Percentiles rank a stretch among this genome's conserved stretches.
Conservation (phyloP, 1,140 invertebrate species). For the Trialeurodes vaporariorum region DNA sequence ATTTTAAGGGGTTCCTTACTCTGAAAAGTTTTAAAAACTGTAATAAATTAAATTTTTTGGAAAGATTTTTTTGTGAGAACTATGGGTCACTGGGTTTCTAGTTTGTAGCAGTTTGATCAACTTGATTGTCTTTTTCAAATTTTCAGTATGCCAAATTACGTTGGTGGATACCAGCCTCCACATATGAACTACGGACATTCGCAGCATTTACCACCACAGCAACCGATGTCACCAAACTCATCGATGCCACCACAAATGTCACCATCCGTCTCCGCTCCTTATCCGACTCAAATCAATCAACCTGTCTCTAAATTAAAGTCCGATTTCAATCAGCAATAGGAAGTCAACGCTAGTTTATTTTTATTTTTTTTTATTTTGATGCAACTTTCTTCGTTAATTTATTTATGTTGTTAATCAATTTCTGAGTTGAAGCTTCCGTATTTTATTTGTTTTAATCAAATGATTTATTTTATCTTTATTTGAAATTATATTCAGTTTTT, state of each 20-base stretch:
- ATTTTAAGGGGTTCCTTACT: no score
- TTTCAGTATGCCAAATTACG: background rate
- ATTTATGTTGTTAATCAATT: background rate
- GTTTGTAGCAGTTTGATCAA: background rate
- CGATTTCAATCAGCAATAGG: background rate
- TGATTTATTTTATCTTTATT: background rate
- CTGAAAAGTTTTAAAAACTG: background rate
- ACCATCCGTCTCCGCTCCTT: background rate
- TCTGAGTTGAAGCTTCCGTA: background rate
- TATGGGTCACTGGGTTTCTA: background rate
- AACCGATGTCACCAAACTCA: background rate
- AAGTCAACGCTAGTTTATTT: no score
- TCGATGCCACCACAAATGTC: background rate
- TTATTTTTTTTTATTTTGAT: no score
- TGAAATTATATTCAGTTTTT: conserved; percentile 1
- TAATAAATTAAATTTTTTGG: background rate
- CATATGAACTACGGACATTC: background rate
- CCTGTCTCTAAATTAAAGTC: background rate
- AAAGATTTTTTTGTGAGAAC: background rate
- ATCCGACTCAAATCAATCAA: background rate
- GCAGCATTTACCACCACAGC: background rate
- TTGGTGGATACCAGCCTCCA: background rate
- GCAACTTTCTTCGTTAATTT: background rate
- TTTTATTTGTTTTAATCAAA: background rate
- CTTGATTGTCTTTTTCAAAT: background rate